Conservation (phyloP, 1,140 invertebrate species). For the Theocolax elegans region DNA sequence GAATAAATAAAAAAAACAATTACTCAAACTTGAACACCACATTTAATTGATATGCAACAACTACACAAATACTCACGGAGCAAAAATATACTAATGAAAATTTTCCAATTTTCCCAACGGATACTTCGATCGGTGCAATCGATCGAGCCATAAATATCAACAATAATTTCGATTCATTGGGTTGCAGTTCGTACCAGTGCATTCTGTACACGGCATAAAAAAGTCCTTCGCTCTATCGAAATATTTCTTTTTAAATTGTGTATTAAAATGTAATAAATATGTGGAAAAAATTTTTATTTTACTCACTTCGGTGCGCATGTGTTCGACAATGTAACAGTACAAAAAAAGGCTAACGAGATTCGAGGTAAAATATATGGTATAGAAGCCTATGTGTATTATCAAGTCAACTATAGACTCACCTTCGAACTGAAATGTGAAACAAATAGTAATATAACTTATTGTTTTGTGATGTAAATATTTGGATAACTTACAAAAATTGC, state of each 20-base stretch:
- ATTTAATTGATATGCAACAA: not conserved
- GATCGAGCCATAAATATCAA: constrained; percentile 19
- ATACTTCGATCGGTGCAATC: constrained; percentile 2
- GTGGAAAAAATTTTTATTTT: not conserved
- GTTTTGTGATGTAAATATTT: no score
- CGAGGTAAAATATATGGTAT: no score
- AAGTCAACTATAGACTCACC: not conserved
- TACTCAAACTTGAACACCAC: no score
- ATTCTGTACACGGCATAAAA: not conserved
- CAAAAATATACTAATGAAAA: constrained; percentile 7
- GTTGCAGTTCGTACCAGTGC: constrained; percentile 25
- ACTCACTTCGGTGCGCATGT: not conserved
- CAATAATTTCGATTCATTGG: not conserved
- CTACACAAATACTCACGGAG: not conserved
- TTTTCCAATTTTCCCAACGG: constrained; percentile 25
- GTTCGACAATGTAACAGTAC: no score
- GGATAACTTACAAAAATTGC: no score
- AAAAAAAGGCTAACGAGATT: no score
- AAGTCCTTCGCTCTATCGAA: not conserved
- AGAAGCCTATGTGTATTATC: no score
- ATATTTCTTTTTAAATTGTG: no score
- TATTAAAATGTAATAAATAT: not conserved
- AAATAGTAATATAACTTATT: no score
- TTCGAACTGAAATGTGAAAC: not conserved
- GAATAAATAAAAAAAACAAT: no score